A percentile compares a stretch with the other conserved stretches of the same genome.
phyloP scores from a whole-genome alignment of 2,797 vertebrate species.

The Neomorphus geoffroyi region DNA sequence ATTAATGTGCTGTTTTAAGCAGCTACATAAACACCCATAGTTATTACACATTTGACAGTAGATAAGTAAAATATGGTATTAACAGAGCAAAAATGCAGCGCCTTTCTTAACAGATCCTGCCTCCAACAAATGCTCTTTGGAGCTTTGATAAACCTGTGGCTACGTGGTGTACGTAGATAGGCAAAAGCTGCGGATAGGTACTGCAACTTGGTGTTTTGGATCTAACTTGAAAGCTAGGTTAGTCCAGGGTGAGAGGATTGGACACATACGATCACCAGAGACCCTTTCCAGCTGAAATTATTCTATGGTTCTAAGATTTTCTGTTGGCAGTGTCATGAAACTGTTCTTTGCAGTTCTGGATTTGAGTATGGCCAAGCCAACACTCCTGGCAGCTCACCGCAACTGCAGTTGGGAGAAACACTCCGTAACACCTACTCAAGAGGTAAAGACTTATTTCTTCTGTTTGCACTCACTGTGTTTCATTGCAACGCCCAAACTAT shows the following conservation, averaged over 20 bases:
- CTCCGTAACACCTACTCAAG: not conserved
- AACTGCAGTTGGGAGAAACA: not conserved
- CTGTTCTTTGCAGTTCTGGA: not conserved
- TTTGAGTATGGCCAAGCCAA: not conserved
- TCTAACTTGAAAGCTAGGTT: not conserved
- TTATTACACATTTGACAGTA: not conserved
- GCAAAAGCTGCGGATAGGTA: not conserved
- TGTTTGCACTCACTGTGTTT: not conserved
- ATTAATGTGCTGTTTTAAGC: conserved; percentile 38
- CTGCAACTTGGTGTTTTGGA: not conserved
- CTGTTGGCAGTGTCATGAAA: not conserved
- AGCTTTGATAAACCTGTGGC: not conserved
- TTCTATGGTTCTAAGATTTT: not conserved
- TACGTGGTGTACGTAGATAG: accelerated
- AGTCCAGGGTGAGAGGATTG: not conserved
- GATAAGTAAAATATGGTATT: conserved; percentile 4
- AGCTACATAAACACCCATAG: conserved; percentile 10
- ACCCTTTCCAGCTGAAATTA: not conserved
- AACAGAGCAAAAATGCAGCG: not conserved
- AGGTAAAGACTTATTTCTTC: not conserved
- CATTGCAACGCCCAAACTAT: not conserved
- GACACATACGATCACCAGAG: not conserved
- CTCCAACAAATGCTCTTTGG: not conserved
- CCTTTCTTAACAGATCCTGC: not conserved
- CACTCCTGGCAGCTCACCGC: not conserved